Base-by-base conservation (phyloP, 1,140 invertebrate genomes). In the Tetramorium parvispinum region DNA sequence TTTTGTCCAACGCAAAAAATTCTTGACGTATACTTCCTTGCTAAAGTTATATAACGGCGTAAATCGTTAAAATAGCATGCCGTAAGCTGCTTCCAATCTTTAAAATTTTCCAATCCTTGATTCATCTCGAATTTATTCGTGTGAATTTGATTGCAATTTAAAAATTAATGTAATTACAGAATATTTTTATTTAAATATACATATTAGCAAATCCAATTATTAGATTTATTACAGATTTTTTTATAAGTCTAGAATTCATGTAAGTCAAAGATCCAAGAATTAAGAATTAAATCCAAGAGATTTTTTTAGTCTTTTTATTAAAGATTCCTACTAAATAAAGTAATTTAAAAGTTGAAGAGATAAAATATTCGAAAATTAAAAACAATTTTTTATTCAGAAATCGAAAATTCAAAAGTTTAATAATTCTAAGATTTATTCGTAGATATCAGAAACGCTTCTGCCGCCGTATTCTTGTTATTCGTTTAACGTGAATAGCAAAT, bases 21-120 rank as follows among this genome's bases (percentile, higher is more conserved):
- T 68, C 79, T 75, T 75, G 68, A 83, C 27, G 24, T 8, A 16
- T 57, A 11, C n/a, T 49, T 73, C 24, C 37, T 83, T 73, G 18
- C 40, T 46, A 24, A 3, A 53, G 24, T 83, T 73, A 75, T 16
- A 32, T 75, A 83, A 83, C 18, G 13, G n/a, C 46, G 11, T 16
- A 43, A 71, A 21, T 55, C 46, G 40, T 40, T 37, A 71, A 55
- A 6, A 55, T 2, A 13, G 49, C 49, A 16, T 21, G 6, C 37
- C 66, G 68, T 10, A 43, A 66, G 8, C 4, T 32, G 18, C 13
- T 79, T 37, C 4, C 32, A 32, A 32, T 32, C 27, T 18, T 46
- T 32, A 65, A 32, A 18, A 55, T 55, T 10, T 55, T 40, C 8
- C 46, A 5, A 66, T 24, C 65, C 70, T 37, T 40, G 1, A 6